A percentile compares a stretch with the other conserved stretches of the same genome.
phyloP scores from a whole-genome alignment of 2,113 vertebrate genomes.

The Protomyctophum bolini region DNA sequence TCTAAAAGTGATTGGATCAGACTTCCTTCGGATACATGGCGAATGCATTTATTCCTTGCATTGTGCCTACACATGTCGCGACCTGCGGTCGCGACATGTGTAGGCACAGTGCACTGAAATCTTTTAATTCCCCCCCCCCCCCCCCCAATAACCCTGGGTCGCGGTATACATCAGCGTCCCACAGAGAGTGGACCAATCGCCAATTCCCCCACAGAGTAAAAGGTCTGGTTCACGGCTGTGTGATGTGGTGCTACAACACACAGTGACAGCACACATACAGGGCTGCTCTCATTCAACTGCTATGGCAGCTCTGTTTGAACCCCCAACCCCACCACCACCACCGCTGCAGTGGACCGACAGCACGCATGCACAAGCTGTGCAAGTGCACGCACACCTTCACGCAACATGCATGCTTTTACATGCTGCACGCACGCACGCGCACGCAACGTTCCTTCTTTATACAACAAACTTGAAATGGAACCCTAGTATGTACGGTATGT shows the following conservation, averaged over 20 bases:
- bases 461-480: too few species aligned
- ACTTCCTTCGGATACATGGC: too few species aligned
- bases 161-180: neutral
- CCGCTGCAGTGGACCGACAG: conserved; percentile 4
- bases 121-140: too few species aligned
- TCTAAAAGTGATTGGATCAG: too few species aligned
- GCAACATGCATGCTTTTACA: conserved; percentile 6
- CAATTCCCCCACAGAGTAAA: neutral
- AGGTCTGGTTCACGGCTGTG: conserved; percentile 16
- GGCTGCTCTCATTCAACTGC: conserved; percentile 46
- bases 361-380: neutral
- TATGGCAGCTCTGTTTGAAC: conserved; percentile 23
- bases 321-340: too few species aligned
- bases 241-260: neutral
- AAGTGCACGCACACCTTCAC: neutral
- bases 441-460: neutral
- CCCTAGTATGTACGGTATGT: too few species aligned
- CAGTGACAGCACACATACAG: conserved; percentile 16
- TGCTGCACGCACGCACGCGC: neutral
- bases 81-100: too few species aligned
- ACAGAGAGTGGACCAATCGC: conserved; percentile 8
- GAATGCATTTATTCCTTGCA: too few species aligned
- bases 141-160: neutral
- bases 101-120: too few species aligned
- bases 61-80: too few species aligned